Base-by-base conservation (phyloP, 2,888 invertebrate species). In the Athalia rosae region DNA sequence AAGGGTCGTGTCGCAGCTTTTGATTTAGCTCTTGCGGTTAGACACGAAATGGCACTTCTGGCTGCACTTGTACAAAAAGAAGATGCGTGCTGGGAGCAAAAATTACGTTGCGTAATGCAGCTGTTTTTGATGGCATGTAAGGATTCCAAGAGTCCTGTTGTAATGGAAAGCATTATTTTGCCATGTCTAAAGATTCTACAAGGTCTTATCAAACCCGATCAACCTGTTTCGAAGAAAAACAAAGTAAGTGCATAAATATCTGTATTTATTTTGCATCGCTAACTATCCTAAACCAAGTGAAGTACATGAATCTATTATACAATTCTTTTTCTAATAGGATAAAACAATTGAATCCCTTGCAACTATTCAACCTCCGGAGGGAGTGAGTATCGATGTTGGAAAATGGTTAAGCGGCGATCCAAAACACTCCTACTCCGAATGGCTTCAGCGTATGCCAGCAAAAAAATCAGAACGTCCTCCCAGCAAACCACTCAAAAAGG, bases 51-150 rank as follows among this genome's bases (percentile, higher is more conserved):
- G 89, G 93, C 97, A 7, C 91, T 99, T 11, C 90, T 99, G 45
- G 96, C 97, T 0, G 95, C 96, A 0, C 92, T 98, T 64, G 94
- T 98, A 2, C 96, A 97, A 84, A 97, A 97, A 82, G 97, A 98
- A 86, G 99, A 99, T 89, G 94, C 95, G 4, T 98, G 98, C 87
- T 99, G 99, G 99, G 98, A 99, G 88, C 94, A 95, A 80, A 95
- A 98, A 85, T 91, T 99, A 0, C 93, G 96, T 66, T 95, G 96
- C 87, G 95, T 98, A 79, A 95, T 98, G 91, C 94, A 95, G 82
- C 91, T 98, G 76, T 98, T 98, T 91, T 92, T 97, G 77, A 93
- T 94, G 90, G 95, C 95, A 4, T 94, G 94, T 82, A 92, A 93
- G 76, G 93, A 94, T 89, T 94, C 95, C 0, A 94, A 95, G 79